Conservation (phyloP, 2,113 vertebrate genomes). For the Hyperopisus bebe region DNA sequence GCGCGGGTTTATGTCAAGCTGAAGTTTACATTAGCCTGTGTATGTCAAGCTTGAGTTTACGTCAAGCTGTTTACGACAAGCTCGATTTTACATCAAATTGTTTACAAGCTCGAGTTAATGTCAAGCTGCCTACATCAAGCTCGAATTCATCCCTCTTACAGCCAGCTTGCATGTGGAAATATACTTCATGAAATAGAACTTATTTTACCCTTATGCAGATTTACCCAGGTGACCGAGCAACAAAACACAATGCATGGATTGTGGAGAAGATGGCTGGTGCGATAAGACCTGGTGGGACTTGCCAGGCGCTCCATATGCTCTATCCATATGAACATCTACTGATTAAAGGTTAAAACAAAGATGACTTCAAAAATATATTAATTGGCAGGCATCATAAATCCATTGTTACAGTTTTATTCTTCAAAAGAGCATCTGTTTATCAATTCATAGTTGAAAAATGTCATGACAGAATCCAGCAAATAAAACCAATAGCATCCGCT, state of each 20-base stretch:
- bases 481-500: not conserved
- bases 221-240: not conserved
- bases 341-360: not conserved
- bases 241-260: not conserved
- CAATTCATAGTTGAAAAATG: not conserved
- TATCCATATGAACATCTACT: not conserved
- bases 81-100: not conserved
- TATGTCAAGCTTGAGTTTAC: not conserved
- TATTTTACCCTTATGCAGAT: not conserved
- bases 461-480: not conserved
- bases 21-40: not conserved
- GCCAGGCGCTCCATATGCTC: no score
- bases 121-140: not conserved
- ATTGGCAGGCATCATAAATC: not conserved
- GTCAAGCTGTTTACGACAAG: not conserved
- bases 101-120: not conserved
- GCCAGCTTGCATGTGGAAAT: not conserved
- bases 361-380: not conserved
- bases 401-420: not conserved
- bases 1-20: not conserved
- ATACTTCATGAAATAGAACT: not conserved
- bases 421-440: not conserved
- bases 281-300: not conserved
- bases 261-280: not conserved
- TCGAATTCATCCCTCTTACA: not conserved